Evolutionary conservation across 2,113 vertebrate species (phyloP), one percentile per base, ranked within the genome.

Genomic region (Tychaedon coryphoeus): DNA sequence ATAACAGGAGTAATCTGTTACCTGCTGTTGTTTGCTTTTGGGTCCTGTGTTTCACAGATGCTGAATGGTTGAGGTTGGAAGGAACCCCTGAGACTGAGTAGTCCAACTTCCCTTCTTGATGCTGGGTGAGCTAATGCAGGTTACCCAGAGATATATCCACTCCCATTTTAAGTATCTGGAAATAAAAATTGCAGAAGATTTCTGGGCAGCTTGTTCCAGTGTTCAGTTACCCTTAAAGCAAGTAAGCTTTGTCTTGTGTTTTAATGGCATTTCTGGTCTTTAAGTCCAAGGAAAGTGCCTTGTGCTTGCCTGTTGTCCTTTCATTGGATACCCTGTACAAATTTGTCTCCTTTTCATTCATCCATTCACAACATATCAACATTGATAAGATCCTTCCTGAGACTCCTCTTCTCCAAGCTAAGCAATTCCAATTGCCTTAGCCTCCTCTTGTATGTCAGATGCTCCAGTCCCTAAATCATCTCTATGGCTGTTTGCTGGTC

Each of bases 1-100:
- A 31, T 67, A 88, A 58, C 48, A 83, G 33, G 20, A 86, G 24
- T 45, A 76, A 54, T 86, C 47, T 76, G 23, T 90, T 86, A 83
- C 22, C 62, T 86, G 11, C 50, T 83, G 11, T 73, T 66, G n/a
- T 53, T 69, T 93, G 71, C 34, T 80, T 91, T 57, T 53, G 67
- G 56, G 50, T 47, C 8, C 25, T 28, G 5, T 14, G 25, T 76
- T 85, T 94, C 64, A 83, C 23, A 79, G 60, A 38, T 60, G 8
- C 24, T n/a, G 42, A 65, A 76, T 57, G 17, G 14, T 36, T 78
- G 50, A 56, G 19, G 8, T 60, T 79, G 57, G 71, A 79, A 88
- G 54, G 19, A 64, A n/a, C 6, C 10, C 58, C n/a, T 76, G 53
- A 71, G 26, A 78, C 0, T n/a, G 20, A 47, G 18, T 56, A 36